Evolutionary conservation across 2,888 invertebrate species (phyloP).

Genomic region (Leuctra nigra): DNA sequence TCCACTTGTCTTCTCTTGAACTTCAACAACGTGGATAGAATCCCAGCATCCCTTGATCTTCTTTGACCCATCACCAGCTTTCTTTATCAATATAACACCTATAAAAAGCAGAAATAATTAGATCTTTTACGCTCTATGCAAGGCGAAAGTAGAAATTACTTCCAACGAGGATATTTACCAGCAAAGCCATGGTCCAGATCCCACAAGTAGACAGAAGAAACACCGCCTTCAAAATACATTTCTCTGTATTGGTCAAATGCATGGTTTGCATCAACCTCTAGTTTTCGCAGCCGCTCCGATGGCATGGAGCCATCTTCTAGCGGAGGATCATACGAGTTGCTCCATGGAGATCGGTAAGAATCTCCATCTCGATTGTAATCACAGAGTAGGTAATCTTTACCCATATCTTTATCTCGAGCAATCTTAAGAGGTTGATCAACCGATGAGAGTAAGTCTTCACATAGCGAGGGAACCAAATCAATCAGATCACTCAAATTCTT

Average conservation of each 20-base stretch:
- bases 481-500: conserved; percentile 97
- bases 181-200: conserved; percentile 98
- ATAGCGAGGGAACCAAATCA: conserved; percentile 90
- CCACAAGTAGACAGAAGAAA: conserved; percentile 99
- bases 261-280: conserved; percentile 97
- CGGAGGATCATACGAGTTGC: conserved; percentile 96
- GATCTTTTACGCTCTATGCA: background rate
- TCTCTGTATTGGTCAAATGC: conserved; percentile 99
- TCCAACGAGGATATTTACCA: conserved; percentile 41
- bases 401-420: conserved; percentile 88
- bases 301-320: conserved; percentile 98
- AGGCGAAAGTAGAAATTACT: background rate
- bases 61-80: conserved; percentile 96
- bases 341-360: conserved; percentile 98
- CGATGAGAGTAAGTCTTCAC: conserved; percentile 93
- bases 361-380: conserved; percentile 99
- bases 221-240: conserved; percentile 99
- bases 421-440: conserved; percentile 98
- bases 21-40: conserved; percentile 98
- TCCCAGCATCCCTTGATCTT: conserved; percentile 99
- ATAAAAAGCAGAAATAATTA: conserved; percentile 33
- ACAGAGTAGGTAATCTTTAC: conserved; percentile 95
- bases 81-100: conserved; percentile 97
- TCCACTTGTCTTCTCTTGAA: conserved; percentile 92
- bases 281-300: conserved; percentile 86